Conservation (phyloP, 2,797 vertebrate genomes). For the Corythornis leucogaster region DNA sequence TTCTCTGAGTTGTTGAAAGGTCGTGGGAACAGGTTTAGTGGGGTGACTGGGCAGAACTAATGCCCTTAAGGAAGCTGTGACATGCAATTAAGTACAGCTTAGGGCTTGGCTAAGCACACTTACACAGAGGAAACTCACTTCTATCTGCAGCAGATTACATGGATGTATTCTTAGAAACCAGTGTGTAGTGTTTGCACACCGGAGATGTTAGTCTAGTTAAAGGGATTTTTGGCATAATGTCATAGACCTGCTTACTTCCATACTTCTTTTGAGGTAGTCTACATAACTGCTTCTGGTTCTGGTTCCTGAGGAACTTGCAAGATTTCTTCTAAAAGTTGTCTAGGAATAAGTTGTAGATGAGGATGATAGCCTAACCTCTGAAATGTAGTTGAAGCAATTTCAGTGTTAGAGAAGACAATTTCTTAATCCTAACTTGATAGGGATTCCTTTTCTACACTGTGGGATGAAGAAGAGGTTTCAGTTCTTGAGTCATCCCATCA, state of each 20-base stretch:
- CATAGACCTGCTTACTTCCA: background rate
- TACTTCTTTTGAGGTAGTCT: background rate
- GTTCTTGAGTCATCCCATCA: background rate
- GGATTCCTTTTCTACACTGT: background rate
- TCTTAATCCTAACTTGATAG: background rate
- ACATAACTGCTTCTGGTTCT: background rate
- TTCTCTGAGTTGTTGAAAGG: background rate
- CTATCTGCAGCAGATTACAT: fast-evolving
- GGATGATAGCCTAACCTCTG: background rate
- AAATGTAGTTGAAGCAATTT: fast-evolving
- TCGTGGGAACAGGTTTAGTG: background rate
- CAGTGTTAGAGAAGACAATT: fast-evolving
- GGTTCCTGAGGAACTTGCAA: background rate
- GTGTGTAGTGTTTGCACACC: background rate
- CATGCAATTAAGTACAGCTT: background rate
- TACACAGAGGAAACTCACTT: fast-evolving
- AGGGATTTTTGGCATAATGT: background rate
- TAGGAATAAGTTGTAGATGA: fast-evolving
- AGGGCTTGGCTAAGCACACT: background rate
- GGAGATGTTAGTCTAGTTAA: background rate
- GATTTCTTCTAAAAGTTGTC: background rate
- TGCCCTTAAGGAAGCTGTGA: fast-evolving
- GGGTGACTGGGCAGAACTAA: background rate
- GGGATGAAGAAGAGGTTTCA: background rate
- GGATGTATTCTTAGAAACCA: background rate